These are phyloP conservation scores for Ostrea denselamellosa DNA, from an alignment of 1,140 invertebrate genomes.

Conservation along the genomic window DNA sequence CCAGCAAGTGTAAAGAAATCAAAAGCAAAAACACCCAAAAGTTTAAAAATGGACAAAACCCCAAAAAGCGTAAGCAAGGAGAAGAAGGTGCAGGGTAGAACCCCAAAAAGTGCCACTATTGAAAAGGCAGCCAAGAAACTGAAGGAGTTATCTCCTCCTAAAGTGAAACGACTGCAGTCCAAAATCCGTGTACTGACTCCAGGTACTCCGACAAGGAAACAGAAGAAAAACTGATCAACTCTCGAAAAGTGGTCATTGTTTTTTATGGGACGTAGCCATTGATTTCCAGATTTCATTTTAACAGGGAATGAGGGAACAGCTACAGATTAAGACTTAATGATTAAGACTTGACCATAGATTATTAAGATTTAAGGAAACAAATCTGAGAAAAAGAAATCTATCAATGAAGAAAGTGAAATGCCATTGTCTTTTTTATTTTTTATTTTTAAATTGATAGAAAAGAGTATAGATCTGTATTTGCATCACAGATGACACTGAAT, in stretches of 20 bases:
- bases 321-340: no score
- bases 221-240: neutral
- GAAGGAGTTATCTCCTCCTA: neutral
- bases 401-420: no score
- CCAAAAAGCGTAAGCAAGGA: conserved; percentile 3
- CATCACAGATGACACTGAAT: no score
- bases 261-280: no score
- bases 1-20: conserved; percentile 6
- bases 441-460: no score
- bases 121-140: conserved; percentile 16
- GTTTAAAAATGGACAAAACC: neutral
- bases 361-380: no score
- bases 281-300: no score
- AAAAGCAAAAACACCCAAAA: neutral
- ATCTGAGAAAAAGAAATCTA: no score
- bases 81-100: neutral
- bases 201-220: neutral
- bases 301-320: no score
- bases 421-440: no score
- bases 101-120: neutral
- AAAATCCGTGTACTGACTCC: neutral
- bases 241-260: neutral
- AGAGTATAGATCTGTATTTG: no score
- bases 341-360: no score
- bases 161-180: neutral